These are phyloP conservation scores for Acanthosoma haemorrhoidale DNA, from an alignment of 2,888 invertebrate species.

Conservation along the genomic window DNA sequence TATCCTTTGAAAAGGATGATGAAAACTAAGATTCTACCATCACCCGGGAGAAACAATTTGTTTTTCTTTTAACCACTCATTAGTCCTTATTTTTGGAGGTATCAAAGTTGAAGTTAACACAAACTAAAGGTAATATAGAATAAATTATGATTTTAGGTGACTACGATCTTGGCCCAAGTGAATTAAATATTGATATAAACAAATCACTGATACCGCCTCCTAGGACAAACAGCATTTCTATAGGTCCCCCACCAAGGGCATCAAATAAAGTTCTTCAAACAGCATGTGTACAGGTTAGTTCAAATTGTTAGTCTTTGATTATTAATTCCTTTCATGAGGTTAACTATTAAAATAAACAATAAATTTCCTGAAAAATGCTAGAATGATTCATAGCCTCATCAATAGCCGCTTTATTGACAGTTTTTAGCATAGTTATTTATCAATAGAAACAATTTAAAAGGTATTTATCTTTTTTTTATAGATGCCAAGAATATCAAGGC, in stretches of 20 bases:
- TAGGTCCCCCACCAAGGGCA: neutral
- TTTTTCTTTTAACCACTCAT: too few species aligned
- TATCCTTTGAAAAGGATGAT: too few species aligned
- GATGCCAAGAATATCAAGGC: neutral
- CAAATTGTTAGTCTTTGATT: neutral
- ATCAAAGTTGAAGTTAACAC: too few species aligned
- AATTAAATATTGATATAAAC: neutral
- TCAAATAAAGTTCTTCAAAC: neutral
- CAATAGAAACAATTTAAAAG: neutral
- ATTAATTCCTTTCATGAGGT: neutral
- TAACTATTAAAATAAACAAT: neutral
- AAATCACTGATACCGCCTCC: neutral
- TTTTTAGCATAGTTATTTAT: neutral
- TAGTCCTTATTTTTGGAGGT: too few species aligned
- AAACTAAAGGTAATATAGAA: neutral
- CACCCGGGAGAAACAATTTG: too few species aligned
- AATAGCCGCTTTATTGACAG: neutral
- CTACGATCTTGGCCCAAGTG: neutral
- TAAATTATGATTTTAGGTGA: neutral
- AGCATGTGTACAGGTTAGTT: neutral
- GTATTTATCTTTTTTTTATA: neutral
- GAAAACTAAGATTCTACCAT: too few species aligned
- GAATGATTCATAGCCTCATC: neutral
- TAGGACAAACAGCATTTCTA: neutral
- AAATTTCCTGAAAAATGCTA: neutral